Evolutionary conservation across 2,888 invertebrate species (phyloP).

Genomic region (Tinea trinotella): DNA sequence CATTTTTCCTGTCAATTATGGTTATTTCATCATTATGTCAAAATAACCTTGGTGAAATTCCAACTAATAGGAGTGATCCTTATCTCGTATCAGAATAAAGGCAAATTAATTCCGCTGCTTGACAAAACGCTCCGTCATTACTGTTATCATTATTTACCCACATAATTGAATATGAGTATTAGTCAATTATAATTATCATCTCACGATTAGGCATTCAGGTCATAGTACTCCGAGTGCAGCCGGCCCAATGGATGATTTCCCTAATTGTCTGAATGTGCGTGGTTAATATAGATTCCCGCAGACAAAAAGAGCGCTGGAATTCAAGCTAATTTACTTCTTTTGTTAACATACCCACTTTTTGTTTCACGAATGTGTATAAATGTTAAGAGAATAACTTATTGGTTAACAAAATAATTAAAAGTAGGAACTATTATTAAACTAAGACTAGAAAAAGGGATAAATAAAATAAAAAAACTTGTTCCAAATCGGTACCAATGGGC

Average conservation of each 20-base stretch:
- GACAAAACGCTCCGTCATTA: neutral
- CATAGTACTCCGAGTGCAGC: slow-evolving; percentile 44
- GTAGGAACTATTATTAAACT: too few species aligned
- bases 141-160: slow-evolving; percentile 39
- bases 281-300: too few species aligned
- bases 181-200: slow-evolving; percentile 54
- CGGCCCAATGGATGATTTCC: slow-evolving; percentile 36
- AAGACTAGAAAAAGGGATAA: too few species aligned
- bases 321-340: too few species aligned
- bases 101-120: neutral
- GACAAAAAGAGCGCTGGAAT: too few species aligned
- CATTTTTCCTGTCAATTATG: neutral
- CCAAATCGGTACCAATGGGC: too few species aligned
- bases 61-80: slow-evolving; percentile 34
- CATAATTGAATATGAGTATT: slow-evolving; percentile 42
- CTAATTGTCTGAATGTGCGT: slow-evolving; percentile 36
- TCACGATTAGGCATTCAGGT: slow-evolving; percentile 61
- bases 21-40: slow-evolving; percentile 21
- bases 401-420: too few species aligned
- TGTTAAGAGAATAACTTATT: too few species aligned
- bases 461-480: too few species aligned
- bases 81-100: slow-evolving; percentile 26
- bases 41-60: slow-evolving; percentile 39
- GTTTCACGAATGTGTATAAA: too few species aligned
- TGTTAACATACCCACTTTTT: too few species aligned